Evolutionary conservation across 2,888 invertebrate genomes (phyloP).

Genomic region (Clitarchus hookeri): DNA sequence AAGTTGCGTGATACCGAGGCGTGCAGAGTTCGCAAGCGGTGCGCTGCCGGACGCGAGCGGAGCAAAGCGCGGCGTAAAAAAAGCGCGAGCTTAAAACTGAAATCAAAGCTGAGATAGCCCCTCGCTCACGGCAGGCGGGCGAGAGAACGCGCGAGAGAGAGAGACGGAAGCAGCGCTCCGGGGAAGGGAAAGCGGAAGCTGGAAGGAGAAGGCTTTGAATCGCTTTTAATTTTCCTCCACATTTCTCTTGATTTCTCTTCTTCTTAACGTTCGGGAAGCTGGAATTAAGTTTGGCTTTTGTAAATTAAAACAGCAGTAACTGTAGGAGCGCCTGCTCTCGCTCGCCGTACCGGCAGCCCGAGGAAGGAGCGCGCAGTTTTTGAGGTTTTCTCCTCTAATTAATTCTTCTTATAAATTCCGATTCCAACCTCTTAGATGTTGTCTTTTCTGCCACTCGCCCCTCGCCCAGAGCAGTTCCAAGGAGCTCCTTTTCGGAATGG

Average conservation of each 20-base stretch:
- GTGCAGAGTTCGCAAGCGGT: neutral
- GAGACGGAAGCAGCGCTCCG: constrained; percentile 6
- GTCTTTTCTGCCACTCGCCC: neutral
- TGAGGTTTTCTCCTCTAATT: constrained; percentile 57
- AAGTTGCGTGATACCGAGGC: neutral
- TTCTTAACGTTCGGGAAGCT: constrained; percentile 51
- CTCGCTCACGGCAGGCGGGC: constrained; percentile 6
- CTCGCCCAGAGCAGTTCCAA: neutral
- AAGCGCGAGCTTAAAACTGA: constrained; percentile 36
- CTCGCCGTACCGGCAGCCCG: constrained; percentile 43
- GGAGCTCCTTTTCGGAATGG: neutral
- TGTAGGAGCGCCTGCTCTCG: constrained; percentile 16
- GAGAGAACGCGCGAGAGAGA: neutral
- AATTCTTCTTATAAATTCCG: constrained; percentile 61
- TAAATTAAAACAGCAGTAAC: constrained; percentile 58
- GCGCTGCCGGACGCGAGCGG: neutral
- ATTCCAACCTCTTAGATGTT: constrained; percentile 49
- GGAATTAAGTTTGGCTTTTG: constrained; percentile 62
- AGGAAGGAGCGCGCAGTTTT: constrained; percentile 22
- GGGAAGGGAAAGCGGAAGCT: constrained; percentile 4
- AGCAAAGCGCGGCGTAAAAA: constrained; percentile 11
- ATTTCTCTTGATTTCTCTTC: constrained; percentile 57
- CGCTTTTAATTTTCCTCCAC: constrained; percentile 61
- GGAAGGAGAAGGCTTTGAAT: constrained; percentile 51
- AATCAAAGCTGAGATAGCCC: constrained; percentile 32